phyloP scores from a whole-genome alignment of 2,888 invertebrate genomes.

The Athrips mouffetella region DNA sequence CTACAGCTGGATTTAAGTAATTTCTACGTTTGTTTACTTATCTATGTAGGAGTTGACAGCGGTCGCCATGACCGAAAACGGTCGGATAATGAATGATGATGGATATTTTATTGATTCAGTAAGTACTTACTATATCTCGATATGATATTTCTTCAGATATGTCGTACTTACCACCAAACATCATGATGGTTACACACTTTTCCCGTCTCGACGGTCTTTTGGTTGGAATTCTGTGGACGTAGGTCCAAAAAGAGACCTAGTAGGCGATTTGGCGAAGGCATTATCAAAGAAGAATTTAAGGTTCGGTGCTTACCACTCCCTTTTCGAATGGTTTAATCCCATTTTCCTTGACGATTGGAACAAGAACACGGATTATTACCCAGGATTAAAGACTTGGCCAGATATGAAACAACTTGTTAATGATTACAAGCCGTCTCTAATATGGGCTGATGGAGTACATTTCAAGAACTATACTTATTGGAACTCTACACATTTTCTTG shows the following conservation, averaged over 20 bases:
- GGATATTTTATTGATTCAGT: background rate
- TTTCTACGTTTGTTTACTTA: too few species aligned
- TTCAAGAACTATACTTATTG: constrained; percentile 86
- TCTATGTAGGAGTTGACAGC: too few species aligned
- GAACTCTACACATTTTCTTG: constrained; percentile 86
- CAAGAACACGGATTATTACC: background rate
- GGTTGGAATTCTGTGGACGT: constrained; percentile 91
- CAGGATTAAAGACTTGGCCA: background rate
- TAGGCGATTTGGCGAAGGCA: constrained; percentile 86
- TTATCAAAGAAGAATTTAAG: constrained; percentile 79
- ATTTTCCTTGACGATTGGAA: background rate
- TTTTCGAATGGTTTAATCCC: constrained; percentile 88
- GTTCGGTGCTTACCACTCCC: constrained; percentile 84
- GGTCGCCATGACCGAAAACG: too few species aligned
- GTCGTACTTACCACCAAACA: constrained; percentile 92
- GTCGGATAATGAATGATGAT: too few species aligned
- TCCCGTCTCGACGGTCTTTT: constrained; percentile 89
- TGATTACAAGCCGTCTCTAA: constrained; percentile 80
- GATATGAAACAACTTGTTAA: constrained; percentile 55
- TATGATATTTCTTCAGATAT: constrained; percentile 81
- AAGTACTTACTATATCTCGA: too few species aligned
- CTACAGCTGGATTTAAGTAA: background rate
- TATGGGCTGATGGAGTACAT: constrained; percentile 95
- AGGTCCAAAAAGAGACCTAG: constrained; percentile 87
- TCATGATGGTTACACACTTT: constrained; percentile 91